Evolutionary conservation across 2,797 vertebrate genomes (phyloP).

Genomic region (Synanceia verrucosa): DNA sequence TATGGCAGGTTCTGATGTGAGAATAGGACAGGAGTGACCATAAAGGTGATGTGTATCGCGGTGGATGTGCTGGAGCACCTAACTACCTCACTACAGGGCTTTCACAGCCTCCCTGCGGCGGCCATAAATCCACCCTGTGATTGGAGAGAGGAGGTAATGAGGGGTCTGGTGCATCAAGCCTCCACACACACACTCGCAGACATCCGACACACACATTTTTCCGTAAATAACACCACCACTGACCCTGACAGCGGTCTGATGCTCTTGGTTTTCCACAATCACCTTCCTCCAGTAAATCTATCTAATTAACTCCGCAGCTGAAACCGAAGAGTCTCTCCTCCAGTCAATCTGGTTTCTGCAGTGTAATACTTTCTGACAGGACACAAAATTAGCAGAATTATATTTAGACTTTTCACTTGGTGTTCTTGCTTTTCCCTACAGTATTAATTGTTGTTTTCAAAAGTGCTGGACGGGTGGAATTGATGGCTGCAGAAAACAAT

Average conservation of each 20-base stretch:
- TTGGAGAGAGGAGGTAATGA: slow-evolving; percentile 73
- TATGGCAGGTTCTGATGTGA: slow-evolving; percentile 12
- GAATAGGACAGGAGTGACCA: slow-evolving; percentile 48
- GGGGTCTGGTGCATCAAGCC: slow-evolving; percentile 31
- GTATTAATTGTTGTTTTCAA: slow-evolving; percentile 57
- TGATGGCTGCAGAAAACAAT: slow-evolving; percentile 40
- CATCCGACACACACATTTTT: slow-evolving; percentile 20
- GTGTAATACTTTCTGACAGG: slow-evolving; percentile 59
- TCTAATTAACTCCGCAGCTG: slow-evolving; percentile 70
- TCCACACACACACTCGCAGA: slow-evolving; percentile 22
- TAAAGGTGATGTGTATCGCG: slow-evolving; percentile 61
- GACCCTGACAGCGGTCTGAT: slow-evolving; percentile 70
- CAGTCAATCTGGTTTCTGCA: slow-evolving; percentile 43
- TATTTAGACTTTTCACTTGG: slow-evolving; percentile 27
- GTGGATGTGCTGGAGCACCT: slow-evolving; percentile 47
- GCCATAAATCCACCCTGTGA: slow-evolving; percentile 70
- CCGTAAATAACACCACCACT: slow-evolving; percentile 63
- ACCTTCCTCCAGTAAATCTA: slow-evolving; percentile 71
- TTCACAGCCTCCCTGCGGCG: slow-evolving; percentile 54
- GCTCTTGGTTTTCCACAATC: slow-evolving; percentile 62
- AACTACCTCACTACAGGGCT: slow-evolving; percentile 58
- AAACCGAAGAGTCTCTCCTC: slow-evolving; percentile 45
- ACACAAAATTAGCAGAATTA: slow-evolving; percentile 53
- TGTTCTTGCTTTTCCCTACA: background rate
- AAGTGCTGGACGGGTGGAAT: slow-evolving; percentile 32